Conservation (phyloP, 2,113 vertebrate species). For the Chaenogobius annularis region DNA sequence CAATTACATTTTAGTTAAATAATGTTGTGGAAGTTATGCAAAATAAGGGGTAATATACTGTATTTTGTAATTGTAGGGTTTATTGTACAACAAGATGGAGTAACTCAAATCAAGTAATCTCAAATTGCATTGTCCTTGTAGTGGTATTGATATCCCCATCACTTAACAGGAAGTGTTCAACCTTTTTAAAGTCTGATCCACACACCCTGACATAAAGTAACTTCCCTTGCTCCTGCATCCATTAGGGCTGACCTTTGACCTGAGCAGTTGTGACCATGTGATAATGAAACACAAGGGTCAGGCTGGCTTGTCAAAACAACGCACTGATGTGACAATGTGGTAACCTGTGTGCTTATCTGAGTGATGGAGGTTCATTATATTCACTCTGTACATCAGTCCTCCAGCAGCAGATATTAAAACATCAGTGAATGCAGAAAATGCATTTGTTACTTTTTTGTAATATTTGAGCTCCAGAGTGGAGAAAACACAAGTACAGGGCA, state of each 20-base stretch:
- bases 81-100: no score
- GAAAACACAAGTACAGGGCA: no score
- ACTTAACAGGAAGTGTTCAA: conserved; percentile 29
- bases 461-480: no score
- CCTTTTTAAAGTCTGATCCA: conserved; percentile 11
- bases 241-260: conserved; percentile 76
- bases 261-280: conserved; percentile 63
- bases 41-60: no score
- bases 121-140: no score
- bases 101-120: no score
- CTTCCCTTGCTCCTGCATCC: conserved; percentile 57
- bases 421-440: neutral
- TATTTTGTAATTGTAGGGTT: no score
- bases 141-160: neutral
- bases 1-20: no score
- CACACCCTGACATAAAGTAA: conserved; percentile 39
- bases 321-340: conserved; percentile 48
- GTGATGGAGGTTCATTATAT: neutral
- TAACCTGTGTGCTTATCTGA: conserved; percentile 37
- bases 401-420: neutral
- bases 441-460: neutral
- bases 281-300: conserved; percentile 71
- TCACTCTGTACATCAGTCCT: neutral
- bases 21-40: no score
- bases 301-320: conserved; percentile 64